Percentiles rank a stretch among this genome's conserved stretches.
Conservation (phyloP, 1,140 invertebrate species). For the Nomia melanderi region DNA sequence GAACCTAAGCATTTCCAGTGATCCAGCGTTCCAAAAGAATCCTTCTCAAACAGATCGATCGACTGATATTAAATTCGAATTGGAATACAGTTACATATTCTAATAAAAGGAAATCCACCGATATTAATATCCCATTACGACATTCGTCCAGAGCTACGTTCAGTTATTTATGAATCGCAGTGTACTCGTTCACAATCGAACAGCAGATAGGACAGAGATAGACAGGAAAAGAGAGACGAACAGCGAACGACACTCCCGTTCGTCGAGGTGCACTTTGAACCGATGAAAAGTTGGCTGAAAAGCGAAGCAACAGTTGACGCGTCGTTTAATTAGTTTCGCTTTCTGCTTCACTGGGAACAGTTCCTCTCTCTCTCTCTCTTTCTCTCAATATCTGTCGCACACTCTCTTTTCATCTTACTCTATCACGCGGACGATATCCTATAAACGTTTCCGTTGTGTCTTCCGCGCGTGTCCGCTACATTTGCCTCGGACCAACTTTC, state of each 20-base stretch:
- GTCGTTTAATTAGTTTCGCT: slow-evolving; percentile 39
- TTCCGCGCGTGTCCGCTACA: not conserved
- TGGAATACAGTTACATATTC: too few species aligned
- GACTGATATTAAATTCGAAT: too few species aligned
- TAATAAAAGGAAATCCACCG: too few species aligned
- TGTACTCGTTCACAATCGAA: not conserved
- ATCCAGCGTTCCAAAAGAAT: too few species aligned
- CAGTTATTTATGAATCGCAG: too few species aligned
- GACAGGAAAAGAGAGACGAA: not conserved
- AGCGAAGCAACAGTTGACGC: slow-evolving; percentile 44
- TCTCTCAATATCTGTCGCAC: not conserved
- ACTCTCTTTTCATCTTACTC: not conserved
- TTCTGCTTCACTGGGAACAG: not conserved
- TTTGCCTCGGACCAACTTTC: slow-evolving; percentile 5
- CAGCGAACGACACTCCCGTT: not conserved
- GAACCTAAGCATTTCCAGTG: too few species aligned
- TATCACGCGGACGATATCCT: not conserved
- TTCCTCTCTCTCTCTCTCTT: not conserved
- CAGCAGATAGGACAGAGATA: too few species aligned
- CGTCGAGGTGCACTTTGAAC: slow-evolving; percentile 25
- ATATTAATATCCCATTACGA: too few species aligned
- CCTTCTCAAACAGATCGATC: too few species aligned
- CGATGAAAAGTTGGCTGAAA: slow-evolving; percentile 32
- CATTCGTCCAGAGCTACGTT: too few species aligned
- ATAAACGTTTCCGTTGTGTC: slow-evolving; percentile 10